These are phyloP conservation scores for Pseudorhombus dupliciocellatus DNA, from an alignment of 2,113 vertebrate species.

Conservation along the genomic window DNA sequence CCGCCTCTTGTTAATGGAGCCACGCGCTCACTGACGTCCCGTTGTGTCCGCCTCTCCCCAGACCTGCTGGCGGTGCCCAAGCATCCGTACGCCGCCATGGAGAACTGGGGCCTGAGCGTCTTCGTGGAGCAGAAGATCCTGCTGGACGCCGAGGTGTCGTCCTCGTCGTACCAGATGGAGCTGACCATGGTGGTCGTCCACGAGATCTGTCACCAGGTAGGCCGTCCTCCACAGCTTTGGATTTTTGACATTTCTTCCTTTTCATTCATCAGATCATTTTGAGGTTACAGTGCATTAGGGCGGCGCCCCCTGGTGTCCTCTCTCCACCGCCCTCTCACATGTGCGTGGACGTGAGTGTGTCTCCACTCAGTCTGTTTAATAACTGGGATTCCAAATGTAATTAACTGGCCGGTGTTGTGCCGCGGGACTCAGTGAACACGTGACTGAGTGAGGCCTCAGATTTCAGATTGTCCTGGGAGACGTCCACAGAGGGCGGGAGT, in stretches of 20 bases:
- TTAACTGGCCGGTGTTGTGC: too few relatives aligned
- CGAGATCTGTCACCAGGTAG: slow-evolving; percentile 79
- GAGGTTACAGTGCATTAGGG: too few relatives aligned
- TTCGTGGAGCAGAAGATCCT: slow-evolving; percentile 79
- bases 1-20: slow-evolving; percentile 25
- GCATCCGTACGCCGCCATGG: slow-evolving; percentile 77
- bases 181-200: slow-evolving; percentile 79
- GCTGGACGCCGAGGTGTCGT: slow-evolving; percentile 72
- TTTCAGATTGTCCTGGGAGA: too few relatives aligned
- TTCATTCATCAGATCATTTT: too few relatives aligned
- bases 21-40: not conserved
- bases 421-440: too few relatives aligned
- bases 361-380: too few relatives aligned
- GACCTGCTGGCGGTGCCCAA: slow-evolving; percentile 76
- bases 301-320: too few relatives aligned
- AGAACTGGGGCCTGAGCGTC: slow-evolving; percentile 78
- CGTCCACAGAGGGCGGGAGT: too few relatives aligned
- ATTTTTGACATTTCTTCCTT: too few relatives aligned
- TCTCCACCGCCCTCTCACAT: too few relatives aligned
- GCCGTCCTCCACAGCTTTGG: not conserved
- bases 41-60: slow-evolving; percentile 31
- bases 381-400: not conserved
- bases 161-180: slow-evolving; percentile 76
- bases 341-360: too few relatives aligned
- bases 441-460: too few relatives aligned